Evolutionary conservation across 2,797 vertebrate genomes (phyloP).

Genomic region (Tadarida brasiliensis): DNA sequence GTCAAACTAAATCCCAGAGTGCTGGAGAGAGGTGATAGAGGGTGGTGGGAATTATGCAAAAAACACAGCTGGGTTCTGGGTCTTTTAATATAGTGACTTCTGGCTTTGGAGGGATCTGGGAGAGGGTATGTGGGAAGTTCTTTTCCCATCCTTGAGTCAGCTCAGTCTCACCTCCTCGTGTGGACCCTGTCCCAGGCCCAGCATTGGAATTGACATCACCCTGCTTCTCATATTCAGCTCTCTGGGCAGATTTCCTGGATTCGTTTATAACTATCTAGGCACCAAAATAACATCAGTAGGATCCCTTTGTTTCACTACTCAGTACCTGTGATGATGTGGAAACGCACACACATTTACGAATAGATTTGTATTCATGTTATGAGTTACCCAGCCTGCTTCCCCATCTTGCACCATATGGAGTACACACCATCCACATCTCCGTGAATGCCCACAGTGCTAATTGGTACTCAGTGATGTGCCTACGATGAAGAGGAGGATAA

Average conservation of each 20-base stretch:
- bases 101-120: slow-evolving; percentile 5
- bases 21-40: not conserved
- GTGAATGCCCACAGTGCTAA: slow-evolving; percentile 60
- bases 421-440: not conserved
- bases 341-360: not conserved
- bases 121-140: not conserved
- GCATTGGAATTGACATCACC: not conserved
- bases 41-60: not conserved
- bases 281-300: not conserved
- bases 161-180: not conserved
- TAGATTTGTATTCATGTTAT: slow-evolving; percentile 23
- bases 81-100: not conserved
- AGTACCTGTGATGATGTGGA: not conserved
- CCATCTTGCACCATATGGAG: slow-evolving; percentile 55
- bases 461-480: slow-evolving; percentile 53
- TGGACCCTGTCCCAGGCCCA: not conserved
- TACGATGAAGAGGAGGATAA: slow-evolving; percentile 19
- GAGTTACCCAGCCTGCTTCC: slow-evolving; percentile 45
- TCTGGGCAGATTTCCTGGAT: not conserved
- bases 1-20: not conserved
- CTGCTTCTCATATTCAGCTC: not conserved
- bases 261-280: not conserved
- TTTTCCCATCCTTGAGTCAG: not conserved
- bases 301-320: not conserved
- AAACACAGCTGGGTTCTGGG: not conserved